Evolutionary conservation across 2,888 invertebrate species (phyloP).

Genomic region (Ischnus inquisitorius): DNA sequence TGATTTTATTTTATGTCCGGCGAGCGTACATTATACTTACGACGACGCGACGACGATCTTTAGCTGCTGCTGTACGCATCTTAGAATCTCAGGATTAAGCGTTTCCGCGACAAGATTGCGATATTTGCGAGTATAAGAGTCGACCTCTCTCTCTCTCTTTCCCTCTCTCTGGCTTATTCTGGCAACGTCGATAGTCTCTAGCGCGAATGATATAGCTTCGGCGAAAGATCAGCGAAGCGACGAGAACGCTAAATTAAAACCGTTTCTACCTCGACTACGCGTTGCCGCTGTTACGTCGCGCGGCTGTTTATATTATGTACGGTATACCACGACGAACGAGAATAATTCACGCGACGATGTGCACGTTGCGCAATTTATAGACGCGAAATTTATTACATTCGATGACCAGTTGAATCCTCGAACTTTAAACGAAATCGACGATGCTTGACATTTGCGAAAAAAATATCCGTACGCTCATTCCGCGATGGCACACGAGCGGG

Average conservation of each 20-base stretch:
- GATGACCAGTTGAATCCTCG: slow-evolving; percentile 54
- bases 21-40: slow-evolving; percentile 11
- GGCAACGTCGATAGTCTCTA: neutral
- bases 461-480: neutral
- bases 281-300: slow-evolving; percentile 30
- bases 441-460: slow-evolving; percentile 41
- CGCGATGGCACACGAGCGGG: neutral
- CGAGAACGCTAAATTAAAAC: slow-evolving; percentile 56
- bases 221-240: slow-evolving; percentile 52
- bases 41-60: slow-evolving; percentile 5
- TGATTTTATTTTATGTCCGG: slow-evolving; percentile 8
- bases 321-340: slow-evolving; percentile 38
- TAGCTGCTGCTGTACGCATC: slow-evolving; percentile 2
- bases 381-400: slow-evolving; percentile 59
- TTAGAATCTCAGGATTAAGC: slow-evolving; percentile 5
- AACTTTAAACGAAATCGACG: slow-evolving; percentile 32
- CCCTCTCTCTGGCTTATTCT: neutral
- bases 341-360: slow-evolving; percentile 62
- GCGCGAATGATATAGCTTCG: slow-evolving; percentile 18
- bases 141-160: too few species aligned
- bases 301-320: slow-evolving; percentile 1
- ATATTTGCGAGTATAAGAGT: slow-evolving; percentile 14
- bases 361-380: slow-evolving; percentile 64
- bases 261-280: slow-evolving; percentile 34
- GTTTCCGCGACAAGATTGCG: slow-evolving; percentile 23